Percentiles rank a stretch among this genome's conserved stretches.
Conservation (phyloP, 35 echinoderm and acorn worm species). For the Chiridota heheva region DNA sequence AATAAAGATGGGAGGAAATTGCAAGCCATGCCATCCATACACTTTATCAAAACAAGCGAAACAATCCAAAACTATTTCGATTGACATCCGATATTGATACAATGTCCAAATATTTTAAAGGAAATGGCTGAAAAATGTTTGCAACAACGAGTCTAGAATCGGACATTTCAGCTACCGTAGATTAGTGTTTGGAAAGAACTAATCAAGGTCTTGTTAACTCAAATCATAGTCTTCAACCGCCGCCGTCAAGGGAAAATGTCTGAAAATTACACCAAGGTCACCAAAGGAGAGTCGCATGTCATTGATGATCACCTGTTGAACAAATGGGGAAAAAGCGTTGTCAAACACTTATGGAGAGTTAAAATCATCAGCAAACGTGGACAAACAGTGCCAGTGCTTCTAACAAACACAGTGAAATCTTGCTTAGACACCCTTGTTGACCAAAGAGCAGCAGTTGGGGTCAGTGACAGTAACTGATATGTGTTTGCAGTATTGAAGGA, state of each 20-base stretch:
- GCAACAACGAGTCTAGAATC: neutral
- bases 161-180: neutral
- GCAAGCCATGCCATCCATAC: conserved; percentile 53
- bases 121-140: conserved; percentile 30
- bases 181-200: conserved; percentile 52
- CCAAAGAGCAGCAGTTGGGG: conserved; percentile 34
- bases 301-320: conserved; percentile 50
- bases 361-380: conserved; percentile 58
- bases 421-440: conserved; percentile 40
- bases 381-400: conserved; percentile 41
- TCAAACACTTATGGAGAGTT: conserved; percentile 31
- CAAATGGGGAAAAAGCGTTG: conserved; percentile 37
- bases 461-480: conserved; percentile 35
- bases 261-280: conserved; percentile 46
- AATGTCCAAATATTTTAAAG: conserved; percentile 33
- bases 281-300: conserved; percentile 53
- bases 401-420: conserved; percentile 41
- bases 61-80: conserved; percentile 55
- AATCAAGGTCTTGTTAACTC: conserved; percentile 39
- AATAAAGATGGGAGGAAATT: conserved; percentile 56
- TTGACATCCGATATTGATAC: conserved; percentile 46
- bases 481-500: conserved; percentile 47
- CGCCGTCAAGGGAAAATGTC: conserved; percentile 62
- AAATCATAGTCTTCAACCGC: conserved; percentile 67
- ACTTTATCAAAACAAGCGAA: conserved; percentile 46